phyloP scores from a whole-genome alignment of 2,797 vertebrate species.

The Sparidentex hasta region DNA sequence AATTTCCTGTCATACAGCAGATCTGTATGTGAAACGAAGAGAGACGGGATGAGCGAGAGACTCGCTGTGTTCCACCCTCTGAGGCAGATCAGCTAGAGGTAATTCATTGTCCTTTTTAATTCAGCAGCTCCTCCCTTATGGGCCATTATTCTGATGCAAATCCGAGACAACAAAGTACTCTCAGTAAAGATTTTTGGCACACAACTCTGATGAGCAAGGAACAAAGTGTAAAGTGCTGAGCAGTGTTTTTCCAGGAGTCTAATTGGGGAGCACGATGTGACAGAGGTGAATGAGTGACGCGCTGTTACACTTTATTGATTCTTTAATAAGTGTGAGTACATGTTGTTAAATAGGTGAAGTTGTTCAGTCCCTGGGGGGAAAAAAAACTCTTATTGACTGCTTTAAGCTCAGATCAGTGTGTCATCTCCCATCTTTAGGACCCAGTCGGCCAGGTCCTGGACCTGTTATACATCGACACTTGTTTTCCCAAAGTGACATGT shows the following conservation, averaged over 20 bases:
- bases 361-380: slow-evolving; percentile 4
- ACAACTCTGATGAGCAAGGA: slow-evolving; percentile 56
- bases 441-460: no score
- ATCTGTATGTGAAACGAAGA: slow-evolving; percentile 25
- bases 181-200: slow-evolving; percentile 66
- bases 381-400: not conserved
- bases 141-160: slow-evolving; percentile 76
- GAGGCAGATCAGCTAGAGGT: slow-evolving; percentile 53
- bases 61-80: slow-evolving; percentile 26
- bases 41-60: not conserved
- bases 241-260: slow-evolving; percentile 31
- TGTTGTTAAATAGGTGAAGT: slow-evolving; percentile 16
- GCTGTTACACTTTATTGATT: slow-evolving; percentile 49
- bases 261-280: slow-evolving; percentile 46
- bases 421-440: no score
- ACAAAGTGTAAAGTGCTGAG: slow-evolving; percentile 75
- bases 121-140: slow-evolving; percentile 55
- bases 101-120: slow-evolving; percentile 73
- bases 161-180: slow-evolving; percentile 66
- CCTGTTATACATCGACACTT: no score
- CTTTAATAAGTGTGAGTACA: slow-evolving; percentile 31
- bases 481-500: no score
- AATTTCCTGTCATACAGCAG: slow-evolving; percentile 22
- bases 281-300: slow-evolving; percentile 52
- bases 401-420: not conserved